phyloP scores from a whole-genome alignment of 2,113 vertebrate species.

The Mionectes macconnelli region DNA sequence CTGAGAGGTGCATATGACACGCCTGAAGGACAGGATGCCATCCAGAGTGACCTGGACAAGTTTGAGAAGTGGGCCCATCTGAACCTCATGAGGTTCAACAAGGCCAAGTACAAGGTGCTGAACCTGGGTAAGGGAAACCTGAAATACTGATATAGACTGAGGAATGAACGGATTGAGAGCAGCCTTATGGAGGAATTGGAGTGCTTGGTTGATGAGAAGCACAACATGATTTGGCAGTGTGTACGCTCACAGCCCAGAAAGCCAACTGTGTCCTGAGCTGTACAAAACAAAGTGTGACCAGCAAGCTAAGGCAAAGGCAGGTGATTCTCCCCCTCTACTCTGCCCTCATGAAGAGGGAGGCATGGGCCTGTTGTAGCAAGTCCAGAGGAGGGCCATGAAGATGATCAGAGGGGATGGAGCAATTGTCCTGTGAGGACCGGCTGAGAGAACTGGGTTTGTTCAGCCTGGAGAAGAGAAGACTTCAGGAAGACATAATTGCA shows the following conservation, averaged over 20 bases:
- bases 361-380: rapidly evolving
- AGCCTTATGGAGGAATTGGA: rapidly evolving
- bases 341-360: neutral
- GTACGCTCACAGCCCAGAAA: rapidly evolving
- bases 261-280: too few species aligned
- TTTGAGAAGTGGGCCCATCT: neutral
- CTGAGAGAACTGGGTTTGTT: neutral
- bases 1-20: rapidly evolving
- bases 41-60: neutral
- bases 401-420: rapidly evolving
- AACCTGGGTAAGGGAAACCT: rapidly evolving
- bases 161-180: neutral
- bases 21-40: rapidly evolving
- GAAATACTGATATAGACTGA: rapidly evolving
- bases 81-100: neutral
- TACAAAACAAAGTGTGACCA: neutral
- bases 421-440: neutral
- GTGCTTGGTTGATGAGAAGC: neutral
- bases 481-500: neutral
- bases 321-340: neutral
- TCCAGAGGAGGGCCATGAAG: neutral
- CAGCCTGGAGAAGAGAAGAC: neutral
- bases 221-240: rapidly evolving
- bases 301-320: neutral
- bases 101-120: too few species aligned